phyloP scores from a whole-genome alignment of 2,888 invertebrate species.

The Merodon equestris region DNA sequence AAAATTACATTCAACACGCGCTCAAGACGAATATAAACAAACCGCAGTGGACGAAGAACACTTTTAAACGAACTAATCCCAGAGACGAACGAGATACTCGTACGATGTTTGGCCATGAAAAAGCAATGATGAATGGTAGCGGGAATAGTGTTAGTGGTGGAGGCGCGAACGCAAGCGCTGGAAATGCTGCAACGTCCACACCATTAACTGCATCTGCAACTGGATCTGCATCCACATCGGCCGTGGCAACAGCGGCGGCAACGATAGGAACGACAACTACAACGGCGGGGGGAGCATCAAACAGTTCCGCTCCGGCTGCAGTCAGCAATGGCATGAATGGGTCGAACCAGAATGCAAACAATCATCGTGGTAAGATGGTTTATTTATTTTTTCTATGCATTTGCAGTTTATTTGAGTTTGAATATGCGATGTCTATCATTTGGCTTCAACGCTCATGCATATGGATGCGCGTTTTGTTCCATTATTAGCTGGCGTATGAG shows the following conservation, averaged over 20 bases:
- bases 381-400: slow-evolving; percentile 37
- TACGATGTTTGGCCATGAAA: slow-evolving; percentile 64
- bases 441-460: background rate
- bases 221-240: slow-evolving; percentile 13
- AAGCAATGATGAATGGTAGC: slow-evolving; percentile 54
- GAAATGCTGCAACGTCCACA: slow-evolving; percentile 28
- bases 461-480: too few species aligned
- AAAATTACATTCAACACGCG: slow-evolving; percentile 33
- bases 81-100: too few species aligned
- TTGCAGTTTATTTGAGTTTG: background rate
- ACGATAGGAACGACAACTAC: slow-evolving; percentile 20
- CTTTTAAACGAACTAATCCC: slow-evolving; percentile 13
- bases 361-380: slow-evolving; percentile 69
- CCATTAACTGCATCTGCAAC: slow-evolving; percentile 40
- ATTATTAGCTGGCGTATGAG: too few species aligned
- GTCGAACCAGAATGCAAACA: slow-evolving; percentile 63
- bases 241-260: slow-evolving; percentile 16
- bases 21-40: slow-evolving; percentile 32
- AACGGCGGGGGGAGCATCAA: slow-evolving; percentile 46
- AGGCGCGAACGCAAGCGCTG: slow-evolving; percentile 35
- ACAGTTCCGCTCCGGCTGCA: slow-evolving; percentile 63
- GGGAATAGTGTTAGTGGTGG: slow-evolving; percentile 22
- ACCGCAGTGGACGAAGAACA: background rate
- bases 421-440: slow-evolving; percentile 2
- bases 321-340: slow-evolving; percentile 64